phyloP scores from a whole-genome alignment of 1,140 invertebrate species.

The Drosophila ohnishii region DNA sequence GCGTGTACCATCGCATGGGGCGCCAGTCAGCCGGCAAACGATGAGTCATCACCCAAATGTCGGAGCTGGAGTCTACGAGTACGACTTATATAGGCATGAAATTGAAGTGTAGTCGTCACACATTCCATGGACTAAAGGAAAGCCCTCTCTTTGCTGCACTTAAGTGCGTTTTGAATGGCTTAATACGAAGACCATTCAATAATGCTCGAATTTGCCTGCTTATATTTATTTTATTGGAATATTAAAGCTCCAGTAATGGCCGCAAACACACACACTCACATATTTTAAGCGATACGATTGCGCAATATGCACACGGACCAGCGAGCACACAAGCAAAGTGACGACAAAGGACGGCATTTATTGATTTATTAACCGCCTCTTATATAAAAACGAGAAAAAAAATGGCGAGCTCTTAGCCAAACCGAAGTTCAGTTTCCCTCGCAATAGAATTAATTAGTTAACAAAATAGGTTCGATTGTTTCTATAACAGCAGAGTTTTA shows the following conservation, averaged over 20 bases:
- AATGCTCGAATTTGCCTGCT: slow-evolving; percentile 42
- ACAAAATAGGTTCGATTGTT: not conserved
- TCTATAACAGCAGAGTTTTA: not conserved
- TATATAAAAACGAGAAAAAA: slow-evolving; percentile 29
- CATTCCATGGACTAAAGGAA: not conserved
- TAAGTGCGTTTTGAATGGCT: slow-evolving; percentile 36
- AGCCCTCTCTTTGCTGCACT: not conserved
- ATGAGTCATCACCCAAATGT: slow-evolving; percentile 59
- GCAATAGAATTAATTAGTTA: not conserved
- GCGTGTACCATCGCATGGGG: slow-evolving; percentile 41
- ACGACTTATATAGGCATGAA: slow-evolving; percentile 28
- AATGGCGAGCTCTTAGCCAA: not conserved
- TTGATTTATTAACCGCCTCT: slow-evolving; percentile 66
- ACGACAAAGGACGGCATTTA: slow-evolving; percentile 64
- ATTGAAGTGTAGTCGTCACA: slow-evolving; percentile 50
- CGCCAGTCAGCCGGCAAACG: slow-evolving; percentile 64
- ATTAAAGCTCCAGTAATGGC: slow-evolving; percentile 64
- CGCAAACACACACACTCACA: slow-evolving; percentile 41
- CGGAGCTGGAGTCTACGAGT: slow-evolving; percentile 6
- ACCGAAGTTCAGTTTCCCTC: slow-evolving; percentile 1
- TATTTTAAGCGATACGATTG: slow-evolving; percentile 50
- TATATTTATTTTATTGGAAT: slow-evolving; percentile 55
- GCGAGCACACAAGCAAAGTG: slow-evolving; percentile 52
- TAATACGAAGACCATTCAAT: slow-evolving; percentile 14
- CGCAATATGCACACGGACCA: slow-evolving; percentile 71